Base-by-base conservation (phyloP, 1,140 invertebrate species). In the Trichomalopsis sarcophagae region DNA sequence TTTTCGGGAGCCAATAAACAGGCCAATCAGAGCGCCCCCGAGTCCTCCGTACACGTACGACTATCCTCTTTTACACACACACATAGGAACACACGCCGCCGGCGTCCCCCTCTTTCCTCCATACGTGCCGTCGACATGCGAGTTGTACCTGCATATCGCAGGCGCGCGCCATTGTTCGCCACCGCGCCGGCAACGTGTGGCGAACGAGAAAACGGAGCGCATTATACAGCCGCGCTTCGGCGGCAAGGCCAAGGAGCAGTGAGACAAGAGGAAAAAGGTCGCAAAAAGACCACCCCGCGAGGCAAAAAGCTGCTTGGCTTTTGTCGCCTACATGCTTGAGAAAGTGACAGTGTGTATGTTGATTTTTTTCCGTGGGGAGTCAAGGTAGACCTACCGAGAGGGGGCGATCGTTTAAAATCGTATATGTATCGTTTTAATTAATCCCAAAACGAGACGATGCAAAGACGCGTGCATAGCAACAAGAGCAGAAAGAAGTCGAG, bases 191-290 rank as follows among this genome's bases (percentile, higher is more conserved):
- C 73, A 47, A 71, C 50, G 73, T 76, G 71, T 40, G 81, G 73
- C 50, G 50, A 76, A 76, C 80, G 69, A 74, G 80, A 81, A 81
- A 81, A 81, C 40, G 62, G 78, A 73, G 23, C 23, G 21, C 7
- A 17, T 50, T 14, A 14, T 4, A 17, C 13, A 62, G 55, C n/a
- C 21, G 55, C 68, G 66, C 77, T 30, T n/a, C 55, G 30, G 7
- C 23, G 80, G 17, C 68, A 81, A 81, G 40, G 79, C 79, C 79
- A 69, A 36, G 33, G n/a, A 11, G 40, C 44, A 71, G 40, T 17
- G 23, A 81, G 77, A 76, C 36, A 81, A 85, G 77, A 66, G 33
- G 27, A n/a, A 86, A 74, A 86, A 85, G 84, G 71, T 55, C 82
- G 68, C 71, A 79, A 80, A 44, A 75, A 76, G 80, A 82, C 71